These are phyloP conservation scores for Dione juno DNA, from an alignment of 2,888 invertebrate species.

Conservation along the genomic window DNA sequence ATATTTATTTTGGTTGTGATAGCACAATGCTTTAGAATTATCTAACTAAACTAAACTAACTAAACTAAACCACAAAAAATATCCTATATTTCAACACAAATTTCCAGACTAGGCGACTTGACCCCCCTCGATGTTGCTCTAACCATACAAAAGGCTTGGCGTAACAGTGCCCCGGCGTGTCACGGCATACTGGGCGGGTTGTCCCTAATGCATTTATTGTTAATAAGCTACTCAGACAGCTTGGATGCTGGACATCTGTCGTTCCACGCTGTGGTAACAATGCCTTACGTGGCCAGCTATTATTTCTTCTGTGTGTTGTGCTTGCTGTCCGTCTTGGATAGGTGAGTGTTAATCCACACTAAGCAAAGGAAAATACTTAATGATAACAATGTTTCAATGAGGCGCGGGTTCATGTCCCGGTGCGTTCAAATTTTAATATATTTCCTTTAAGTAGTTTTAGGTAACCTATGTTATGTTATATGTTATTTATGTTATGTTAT, in stretches of 20 bases:
- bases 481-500: too few species aligned
- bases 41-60: too few species aligned
- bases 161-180: constrained; percentile 79
- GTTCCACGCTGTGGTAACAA: constrained; percentile 76
- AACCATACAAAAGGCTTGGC: constrained; percentile 76
- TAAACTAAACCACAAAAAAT: too few species aligned
- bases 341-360: too few species aligned
- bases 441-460: too few species aligned
- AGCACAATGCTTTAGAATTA: too few species aligned
- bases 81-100: background rate
- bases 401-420: constrained; percentile 42
- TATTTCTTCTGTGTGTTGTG: constrained; percentile 84
- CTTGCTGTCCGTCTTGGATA: constrained; percentile 83
- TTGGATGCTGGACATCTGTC: constrained; percentile 75
- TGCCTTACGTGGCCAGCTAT: constrained; percentile 81
- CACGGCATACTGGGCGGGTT: constrained; percentile 85
- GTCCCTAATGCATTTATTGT: constrained; percentile 83
- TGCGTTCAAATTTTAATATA: too few species aligned
- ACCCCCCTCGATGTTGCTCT: constrained; percentile 83
- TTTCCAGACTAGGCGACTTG: constrained; percentile 69
- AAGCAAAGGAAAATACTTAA: too few species aligned
- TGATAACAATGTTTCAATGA: too few species aligned
- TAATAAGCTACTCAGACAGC: constrained; percentile 81
- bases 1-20: too few species aligned
- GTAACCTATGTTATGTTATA: too few species aligned